A percentile compares a stretch with the other conserved stretches of the same genome.
Evolutionary conservation across 2,113 vertebrate species (phyloP).

Genomic region (Antechinus flavipes): DNA sequence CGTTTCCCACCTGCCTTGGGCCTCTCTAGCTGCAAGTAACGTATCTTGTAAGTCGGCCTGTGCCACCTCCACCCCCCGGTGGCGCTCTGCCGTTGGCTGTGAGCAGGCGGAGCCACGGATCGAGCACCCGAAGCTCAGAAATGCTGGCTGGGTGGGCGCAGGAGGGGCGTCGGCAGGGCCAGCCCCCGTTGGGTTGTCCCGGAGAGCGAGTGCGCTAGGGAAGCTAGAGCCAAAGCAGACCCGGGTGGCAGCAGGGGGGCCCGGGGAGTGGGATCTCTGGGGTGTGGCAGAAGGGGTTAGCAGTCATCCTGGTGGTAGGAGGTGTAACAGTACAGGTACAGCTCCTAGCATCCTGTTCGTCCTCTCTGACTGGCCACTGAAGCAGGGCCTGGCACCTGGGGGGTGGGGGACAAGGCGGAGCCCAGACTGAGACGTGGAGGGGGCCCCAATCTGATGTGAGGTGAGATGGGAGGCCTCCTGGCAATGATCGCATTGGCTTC

Average conservation of each 20-base stretch:
- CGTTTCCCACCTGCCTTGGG: not conserved
- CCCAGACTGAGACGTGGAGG: not conserved
- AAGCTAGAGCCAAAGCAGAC: not conserved
- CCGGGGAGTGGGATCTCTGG: not conserved
- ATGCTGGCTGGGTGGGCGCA: no score
- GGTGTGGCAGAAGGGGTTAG: not conserved
- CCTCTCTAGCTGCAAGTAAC: not conserved
- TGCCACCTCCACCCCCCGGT: not conserved
- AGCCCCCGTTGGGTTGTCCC: no score
- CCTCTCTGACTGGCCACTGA: not conserved
- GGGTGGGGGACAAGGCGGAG: not conserved
- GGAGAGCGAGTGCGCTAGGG: not conserved
- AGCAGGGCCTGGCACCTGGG: not conserved
- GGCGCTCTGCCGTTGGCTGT: not conserved
- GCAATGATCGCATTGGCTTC: not conserved
- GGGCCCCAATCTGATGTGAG: not conserved
- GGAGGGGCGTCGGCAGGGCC: no score
- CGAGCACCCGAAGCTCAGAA: no score
- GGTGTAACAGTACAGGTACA: not conserved
- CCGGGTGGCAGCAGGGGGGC: no score
- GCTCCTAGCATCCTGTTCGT: constrained; percentile 1
- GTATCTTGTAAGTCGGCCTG: not conserved
- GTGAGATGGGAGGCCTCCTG: not conserved
- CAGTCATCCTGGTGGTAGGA: not conserved
- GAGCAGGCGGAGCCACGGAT: not conserved